These are phyloP conservation scores for Frankliniella intonsa DNA, from an alignment of 2,888 invertebrate species.

Conservation along the genomic window DNA sequence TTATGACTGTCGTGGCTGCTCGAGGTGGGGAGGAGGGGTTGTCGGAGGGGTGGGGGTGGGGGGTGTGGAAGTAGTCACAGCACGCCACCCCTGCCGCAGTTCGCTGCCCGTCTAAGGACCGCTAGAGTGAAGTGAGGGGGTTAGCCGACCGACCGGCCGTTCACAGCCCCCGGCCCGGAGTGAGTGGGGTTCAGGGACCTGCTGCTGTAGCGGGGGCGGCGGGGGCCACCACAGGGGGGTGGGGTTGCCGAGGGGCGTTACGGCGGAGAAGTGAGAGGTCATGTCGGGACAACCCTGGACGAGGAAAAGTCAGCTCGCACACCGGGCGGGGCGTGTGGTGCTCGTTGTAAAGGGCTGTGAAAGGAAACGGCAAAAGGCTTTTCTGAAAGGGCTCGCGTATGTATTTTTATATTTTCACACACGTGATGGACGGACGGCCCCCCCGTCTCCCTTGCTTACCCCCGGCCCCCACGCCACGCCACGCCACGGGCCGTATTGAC, in stretches of 20 bases:
- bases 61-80: background rate
- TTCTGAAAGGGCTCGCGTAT: no score
- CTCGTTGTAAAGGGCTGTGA: no score
- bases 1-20: background rate
- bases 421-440: no score
- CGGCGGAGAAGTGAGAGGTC: background rate
- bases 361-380: no score
- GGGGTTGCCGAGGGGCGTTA: background rate
- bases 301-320: no score
- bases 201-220: background rate
- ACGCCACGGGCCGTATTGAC: background rate
- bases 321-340: no score
- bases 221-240: background rate
- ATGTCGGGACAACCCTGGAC: no score
- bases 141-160: background rate
- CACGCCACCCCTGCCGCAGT: background rate
- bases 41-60: background rate
- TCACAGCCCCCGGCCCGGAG: background rate
- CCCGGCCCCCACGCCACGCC: background rate
- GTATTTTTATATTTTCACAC: no score
- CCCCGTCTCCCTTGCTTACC: no score
- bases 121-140: background rate
- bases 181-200: no score
- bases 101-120: slow-evolving; percentile 10
- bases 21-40: background rate